These are phyloP conservation scores for Sebastes fasciatus DNA, from an alignment of 2,113 vertebrate species.

Conservation along the genomic window DNA sequence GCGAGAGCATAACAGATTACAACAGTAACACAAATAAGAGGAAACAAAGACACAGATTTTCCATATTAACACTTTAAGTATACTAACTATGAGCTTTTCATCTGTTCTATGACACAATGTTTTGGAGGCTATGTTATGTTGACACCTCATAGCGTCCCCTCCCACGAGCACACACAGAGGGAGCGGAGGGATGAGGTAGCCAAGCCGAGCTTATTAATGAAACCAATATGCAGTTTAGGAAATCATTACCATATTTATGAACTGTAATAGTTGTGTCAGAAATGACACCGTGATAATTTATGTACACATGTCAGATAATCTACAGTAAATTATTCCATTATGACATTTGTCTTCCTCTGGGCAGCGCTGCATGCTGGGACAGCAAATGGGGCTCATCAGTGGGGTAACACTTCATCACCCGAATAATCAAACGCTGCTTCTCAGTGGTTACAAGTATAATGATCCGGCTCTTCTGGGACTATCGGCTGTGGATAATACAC, in stretches of 20 bases:
- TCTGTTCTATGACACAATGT: constrained; percentile 31
- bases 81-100: constrained; percentile 1
- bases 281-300: constrained; percentile 36
- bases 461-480: constrained; percentile 18
- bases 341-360: constrained; percentile 43
- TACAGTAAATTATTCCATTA: constrained; percentile 35
- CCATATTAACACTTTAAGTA: constrained; percentile 13
- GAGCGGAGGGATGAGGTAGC: constrained; percentile 9
- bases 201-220: constrained; percentile 40
- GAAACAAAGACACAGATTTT: constrained; percentile 11
- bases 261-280: constrained; percentile 30
- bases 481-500: constrained; percentile 12
- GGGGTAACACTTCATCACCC: constrained; percentile 40
- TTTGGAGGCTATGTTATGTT: constrained; percentile 24
- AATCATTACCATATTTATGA: constrained; percentile 40
- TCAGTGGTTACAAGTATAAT: constrained; percentile 29
- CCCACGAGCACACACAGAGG: neutral
- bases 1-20: neutral
- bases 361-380: constrained; percentile 33
- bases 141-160: constrained; percentile 20
- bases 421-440: constrained; percentile 51
- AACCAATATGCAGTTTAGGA: constrained; percentile 27
- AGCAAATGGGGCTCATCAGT: constrained; percentile 46
- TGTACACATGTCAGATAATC: constrained; percentile 39
- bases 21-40: neutral